Evolutionary conservation across 2,113 vertebrate genomes (phyloP), one percentile per base, ranked within the genome.

Genomic region (Lipotes vexillifer): DNA sequence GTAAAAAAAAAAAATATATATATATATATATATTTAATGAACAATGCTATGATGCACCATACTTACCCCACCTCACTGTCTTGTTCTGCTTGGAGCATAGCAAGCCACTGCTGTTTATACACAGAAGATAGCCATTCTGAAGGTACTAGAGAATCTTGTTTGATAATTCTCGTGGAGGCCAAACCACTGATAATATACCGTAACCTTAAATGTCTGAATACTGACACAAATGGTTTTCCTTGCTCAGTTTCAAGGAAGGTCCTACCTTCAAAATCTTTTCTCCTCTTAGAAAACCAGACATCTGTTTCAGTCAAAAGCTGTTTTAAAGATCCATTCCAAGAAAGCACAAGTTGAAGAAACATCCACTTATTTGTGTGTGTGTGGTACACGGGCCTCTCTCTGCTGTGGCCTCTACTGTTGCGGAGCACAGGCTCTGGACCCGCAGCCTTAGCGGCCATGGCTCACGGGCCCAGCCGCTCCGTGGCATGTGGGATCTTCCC

Each of bases 151-250:
- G 98, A 99, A 91, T 99, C 99, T 29, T 99, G 98, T 98, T 99
- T 99, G 77, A 99, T 98, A 86, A 99, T 99, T 41, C 99, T 99
- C 65, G 99, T 99, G 0, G 99, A 99, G 0, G 99, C 99, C 95
- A 99, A 98, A 97, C 99, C 99, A 59, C 99, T 99, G 98, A 99
- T 99, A 97, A 99, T 99, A 57, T 99, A 99, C 96, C 99, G 99
- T 29, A 99, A 98, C 57, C 99, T 99, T 69, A 99, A 96, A 68
- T 99, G 98, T 31, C 98, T 97, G 97, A 99, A 99, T 41, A 99
- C 99, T 0, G 99, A 96, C 77, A 98, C 71, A 97, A 99, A 99
- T 0, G 97, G 77, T 0, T 20, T 98, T 0, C 99, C 99, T 49
- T 99, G 99, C 7, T 99, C 99, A 0, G 99, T 99, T 94, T 99